Conservation (phyloP, 2,797 vertebrate genomes). For the Molossus alvarezi region DNA sequence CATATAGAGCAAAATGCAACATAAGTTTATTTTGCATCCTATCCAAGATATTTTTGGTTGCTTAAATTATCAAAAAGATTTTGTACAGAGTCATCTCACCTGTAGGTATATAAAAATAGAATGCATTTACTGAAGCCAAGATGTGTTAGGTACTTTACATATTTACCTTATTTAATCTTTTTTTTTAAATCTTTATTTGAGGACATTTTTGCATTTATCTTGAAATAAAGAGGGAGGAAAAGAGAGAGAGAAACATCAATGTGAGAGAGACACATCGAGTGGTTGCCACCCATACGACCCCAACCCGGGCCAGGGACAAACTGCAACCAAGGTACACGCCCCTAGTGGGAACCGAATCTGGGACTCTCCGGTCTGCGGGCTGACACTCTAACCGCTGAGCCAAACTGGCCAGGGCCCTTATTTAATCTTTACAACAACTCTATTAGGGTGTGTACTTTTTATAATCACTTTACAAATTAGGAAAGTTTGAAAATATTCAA, state of each 20-base stretch:
- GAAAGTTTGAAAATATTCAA: conserved; percentile 55
- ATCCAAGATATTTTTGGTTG: conserved; percentile 55
- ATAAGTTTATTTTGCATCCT: conserved; percentile 54
- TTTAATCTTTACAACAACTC: conserved; percentile 16
- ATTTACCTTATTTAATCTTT: not conserved
- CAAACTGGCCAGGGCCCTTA: not conserved
- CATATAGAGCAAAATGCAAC: conserved; percentile 61
- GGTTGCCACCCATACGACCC: no score
- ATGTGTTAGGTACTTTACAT: not conserved
- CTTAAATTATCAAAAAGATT: conserved; percentile 54
- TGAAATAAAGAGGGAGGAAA: no score
- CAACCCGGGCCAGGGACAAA: no score
- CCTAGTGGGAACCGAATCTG: no score
- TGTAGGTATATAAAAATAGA: conserved; percentile 34
- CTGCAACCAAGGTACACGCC: no score
- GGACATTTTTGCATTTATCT: no score
- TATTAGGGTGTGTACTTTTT: conserved; percentile 42
- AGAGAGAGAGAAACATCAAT: no score
- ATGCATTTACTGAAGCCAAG: conserved; percentile 38
- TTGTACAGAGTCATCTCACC: not conserved
- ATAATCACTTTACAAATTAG: conserved; percentile 17
- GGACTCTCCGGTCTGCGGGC: no score
- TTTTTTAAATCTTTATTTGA: no score
- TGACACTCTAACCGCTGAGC: no score
- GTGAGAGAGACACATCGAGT: no score